phyloP scores from a whole-genome alignment of 2,888 invertebrate species.

The Cosmorhoe ocellata region DNA sequence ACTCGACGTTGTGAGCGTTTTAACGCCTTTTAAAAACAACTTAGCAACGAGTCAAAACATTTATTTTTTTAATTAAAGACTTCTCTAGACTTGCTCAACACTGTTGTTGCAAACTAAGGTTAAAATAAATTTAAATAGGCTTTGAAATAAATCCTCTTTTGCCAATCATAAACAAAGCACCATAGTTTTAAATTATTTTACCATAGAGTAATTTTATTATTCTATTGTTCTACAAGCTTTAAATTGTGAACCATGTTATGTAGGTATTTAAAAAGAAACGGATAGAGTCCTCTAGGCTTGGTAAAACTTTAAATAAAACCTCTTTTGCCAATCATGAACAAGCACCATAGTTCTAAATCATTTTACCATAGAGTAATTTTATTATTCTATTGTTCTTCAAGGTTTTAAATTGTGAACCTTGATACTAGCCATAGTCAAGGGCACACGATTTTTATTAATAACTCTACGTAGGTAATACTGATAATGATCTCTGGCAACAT shows the following conservation, averaged over 20 bases:
- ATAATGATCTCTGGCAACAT: constrained; percentile 29
- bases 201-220: background rate
- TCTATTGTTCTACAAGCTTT: constrained; percentile 18
- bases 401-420: constrained; percentile 28
- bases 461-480: constrained; percentile 25
- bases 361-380: background rate
- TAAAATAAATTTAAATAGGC: no score
- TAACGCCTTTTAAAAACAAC: constrained; percentile 7
- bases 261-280: no score
- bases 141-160: no score
- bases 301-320: no score
- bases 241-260: constrained; percentile 29
- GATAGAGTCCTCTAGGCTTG: no score
- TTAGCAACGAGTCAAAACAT: constrained; percentile 3
- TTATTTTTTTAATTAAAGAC: background rate
- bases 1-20: background rate
- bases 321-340: no score
- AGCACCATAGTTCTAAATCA: background rate
- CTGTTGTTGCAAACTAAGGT: no score
- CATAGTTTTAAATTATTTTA: constrained; percentile 1
- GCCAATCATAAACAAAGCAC: no score
- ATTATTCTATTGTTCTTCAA: constrained; percentile 15
- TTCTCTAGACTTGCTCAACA: no score
- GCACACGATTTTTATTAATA: constrained; percentile 28
- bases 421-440: constrained; percentile 27